Conservation (phyloP, 2,113 vertebrate species). For the Xenopus tropicalis region DNA sequence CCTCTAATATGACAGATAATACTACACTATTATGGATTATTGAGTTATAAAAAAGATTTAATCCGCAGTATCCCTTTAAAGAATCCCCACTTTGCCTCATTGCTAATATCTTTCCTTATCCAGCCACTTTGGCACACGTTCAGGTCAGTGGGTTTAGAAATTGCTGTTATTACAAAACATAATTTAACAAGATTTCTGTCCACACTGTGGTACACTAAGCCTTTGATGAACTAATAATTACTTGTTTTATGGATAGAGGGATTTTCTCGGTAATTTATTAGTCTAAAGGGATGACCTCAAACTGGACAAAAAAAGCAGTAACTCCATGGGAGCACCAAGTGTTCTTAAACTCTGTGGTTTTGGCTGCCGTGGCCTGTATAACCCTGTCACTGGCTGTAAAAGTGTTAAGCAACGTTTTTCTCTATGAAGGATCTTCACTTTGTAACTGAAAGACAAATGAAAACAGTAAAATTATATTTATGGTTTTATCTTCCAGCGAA, state of each 20-base stretch:
- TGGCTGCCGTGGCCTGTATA: background rate
- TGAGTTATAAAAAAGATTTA: no score
- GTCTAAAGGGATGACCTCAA: constrained; percentile 11
- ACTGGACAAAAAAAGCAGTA: constrained; percentile 17
- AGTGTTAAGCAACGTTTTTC: background rate
- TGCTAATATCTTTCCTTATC: no score
- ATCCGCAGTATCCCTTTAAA: no score
- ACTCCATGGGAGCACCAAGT: background rate
- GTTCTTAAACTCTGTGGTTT: constrained; percentile 10
- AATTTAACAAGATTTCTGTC: background rate
- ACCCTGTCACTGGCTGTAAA: background rate
- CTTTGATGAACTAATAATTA: constrained; percentile 19
- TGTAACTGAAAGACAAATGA: no score
- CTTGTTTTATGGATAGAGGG: constrained; percentile 15
- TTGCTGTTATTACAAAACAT: no score
- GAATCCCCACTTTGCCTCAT: no score
- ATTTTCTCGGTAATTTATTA: constrained; percentile 12
- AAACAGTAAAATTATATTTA: no score
- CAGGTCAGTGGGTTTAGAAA: no score
- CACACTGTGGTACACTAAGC: background rate
- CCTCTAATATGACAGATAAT: no score
- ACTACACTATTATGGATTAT: no score
- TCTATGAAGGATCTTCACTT: background rate
- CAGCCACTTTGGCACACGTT: no score
- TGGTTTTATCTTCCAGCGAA: no score